Evolutionary conservation across 2,888 invertebrate genomes (phyloP).

Genomic region (Nemotelus nigrinus): DNA sequence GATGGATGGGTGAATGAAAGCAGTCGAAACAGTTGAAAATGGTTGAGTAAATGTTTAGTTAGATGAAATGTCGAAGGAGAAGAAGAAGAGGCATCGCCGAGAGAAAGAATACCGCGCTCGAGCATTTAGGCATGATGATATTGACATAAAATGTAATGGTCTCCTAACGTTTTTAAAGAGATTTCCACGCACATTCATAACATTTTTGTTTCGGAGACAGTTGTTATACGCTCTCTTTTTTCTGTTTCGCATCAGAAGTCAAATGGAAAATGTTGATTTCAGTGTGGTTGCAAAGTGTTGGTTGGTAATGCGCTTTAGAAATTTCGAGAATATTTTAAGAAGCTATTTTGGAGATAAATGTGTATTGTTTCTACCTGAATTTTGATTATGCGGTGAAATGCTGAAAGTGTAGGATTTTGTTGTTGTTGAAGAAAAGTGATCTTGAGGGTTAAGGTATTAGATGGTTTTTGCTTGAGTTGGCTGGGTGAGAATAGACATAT

Average conservation of each 20-base stretch:
- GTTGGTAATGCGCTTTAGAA: too few relatives aligned
- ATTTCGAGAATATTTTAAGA: too few relatives aligned
- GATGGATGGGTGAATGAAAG: neutral
- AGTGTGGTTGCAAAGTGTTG: neutral
- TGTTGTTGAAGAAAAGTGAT: too few relatives aligned
- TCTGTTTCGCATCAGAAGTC: neutral
- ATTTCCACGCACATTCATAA: neutral
- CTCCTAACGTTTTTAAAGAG: neutral
- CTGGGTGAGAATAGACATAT: too few relatives aligned
- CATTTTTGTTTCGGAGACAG: neutral
- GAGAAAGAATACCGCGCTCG: neutral
- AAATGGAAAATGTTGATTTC: conserved; percentile 9
- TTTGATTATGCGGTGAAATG: too few relatives aligned
- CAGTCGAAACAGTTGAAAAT: conserved; percentile 20
- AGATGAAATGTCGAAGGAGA: neutral
- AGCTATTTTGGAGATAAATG: too few relatives aligned
- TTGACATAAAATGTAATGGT: conserved; percentile 29
- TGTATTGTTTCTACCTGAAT: too few relatives aligned
- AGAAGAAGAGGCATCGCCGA: neutral
- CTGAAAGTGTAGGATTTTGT: too few relatives aligned
- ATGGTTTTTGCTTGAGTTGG: too few relatives aligned
- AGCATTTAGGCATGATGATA: neutral
- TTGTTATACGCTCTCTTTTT: too few relatives aligned
- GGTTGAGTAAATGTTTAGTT: conserved; percentile 12
- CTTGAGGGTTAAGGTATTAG: too few relatives aligned